Base-by-base conservation (phyloP, 2,113 vertebrate genomes). In the Atractosteus spatula region DNA sequence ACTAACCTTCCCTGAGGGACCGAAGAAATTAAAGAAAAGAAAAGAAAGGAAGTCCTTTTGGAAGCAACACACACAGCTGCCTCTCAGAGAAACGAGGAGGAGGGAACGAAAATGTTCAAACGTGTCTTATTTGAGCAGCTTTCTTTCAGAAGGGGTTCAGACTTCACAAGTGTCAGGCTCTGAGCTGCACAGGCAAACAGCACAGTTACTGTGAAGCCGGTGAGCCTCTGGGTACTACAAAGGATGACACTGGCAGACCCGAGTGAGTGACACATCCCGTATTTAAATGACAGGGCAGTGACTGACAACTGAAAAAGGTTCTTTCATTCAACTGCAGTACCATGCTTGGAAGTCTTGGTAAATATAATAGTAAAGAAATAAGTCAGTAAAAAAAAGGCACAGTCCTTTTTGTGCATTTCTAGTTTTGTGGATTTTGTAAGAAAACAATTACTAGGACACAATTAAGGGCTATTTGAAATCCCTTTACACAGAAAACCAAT, bases 11-110 rank as follows among this genome's bases (percentile, higher is more conserved):
- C 29, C 29, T 29, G 29, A n/a, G 45, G 45, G 45, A 45, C 63
- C 47, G 64, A 14, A 42, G 11, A 47, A 59, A 72, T 44, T 43
- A 72, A 55, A 66, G 54, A 54, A 59, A 8, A 59, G 47, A 51
- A 51, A 5, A 10, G 41, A 62, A 14, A 62, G 29, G 65, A 66
- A 68, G 56, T 73, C 56, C 11, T 13, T 68, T 59, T 43, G 17
- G 29, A 8, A 51, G 65, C n/a, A 29, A 29, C 17, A 68, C 56
- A 68, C 16, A 45, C 56, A 63, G 57, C 66, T 55, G 66, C 45
- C 43, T 41, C 45, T 41, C 47, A 68, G 13, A 43, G 29, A n/a
- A 47, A 17, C 51, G 59, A 12, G 55, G 14, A 67, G 47, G 14
- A 41, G 43, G 54, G 29, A 16, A 45, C 43, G 51, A 70, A n/a